Evolutionary conservation across 2,113 vertebrate genomes (phyloP), one percentile per base, ranked within the genome.

Genomic region (Antigone vipio): DNA sequence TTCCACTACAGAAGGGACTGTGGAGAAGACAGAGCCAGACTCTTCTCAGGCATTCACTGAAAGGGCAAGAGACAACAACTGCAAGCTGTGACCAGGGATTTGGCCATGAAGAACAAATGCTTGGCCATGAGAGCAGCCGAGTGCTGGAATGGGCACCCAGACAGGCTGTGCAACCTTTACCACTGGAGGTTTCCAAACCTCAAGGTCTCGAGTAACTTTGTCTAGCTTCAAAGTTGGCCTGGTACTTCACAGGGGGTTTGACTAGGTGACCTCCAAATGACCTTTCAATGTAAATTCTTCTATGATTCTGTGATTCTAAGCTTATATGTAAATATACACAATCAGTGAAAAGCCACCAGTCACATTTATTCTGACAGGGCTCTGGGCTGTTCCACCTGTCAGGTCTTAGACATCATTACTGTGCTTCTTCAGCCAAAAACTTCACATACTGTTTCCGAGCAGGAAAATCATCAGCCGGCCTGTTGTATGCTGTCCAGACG

Each of bases 401-500:
- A 14, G n/a, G 30, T 69, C 52, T 84, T 66, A 47, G 15, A 30
- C 17, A 58, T 42, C 26, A 23, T 62, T 29, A 62, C 75, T 95
- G 93, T 2, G 62, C 90, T 6, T 27, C 84, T 78, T 93, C 94
- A 24, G 91, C 78, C 95, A 98, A 78, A 58, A 97, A 96, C 16
- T 90, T 86, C 91, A 99, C 1, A 8, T 99, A 99, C 66, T 96
- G 97, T 38, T 92, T 92, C 27, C 99, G 98, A 72, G 98, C 97
- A 24, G 98, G 98, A 7, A 98, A 97, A 35, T 99, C 98, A 32
- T 99, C 99, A 1, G 99, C 99, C 0, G 99, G 99, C 20, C 99
- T 98, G 97, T 99, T 99, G 97, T 99, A 98, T 0, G 99, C 98
- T 22, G 98, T 99, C 99, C 99, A 99, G 89, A 99, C 98, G 0